Evolutionary conservation across 2,888 invertebrate genomes (phyloP), one percentile per base, ranked within the genome.

Genomic region (Drosophila acutilabella): DNA sequence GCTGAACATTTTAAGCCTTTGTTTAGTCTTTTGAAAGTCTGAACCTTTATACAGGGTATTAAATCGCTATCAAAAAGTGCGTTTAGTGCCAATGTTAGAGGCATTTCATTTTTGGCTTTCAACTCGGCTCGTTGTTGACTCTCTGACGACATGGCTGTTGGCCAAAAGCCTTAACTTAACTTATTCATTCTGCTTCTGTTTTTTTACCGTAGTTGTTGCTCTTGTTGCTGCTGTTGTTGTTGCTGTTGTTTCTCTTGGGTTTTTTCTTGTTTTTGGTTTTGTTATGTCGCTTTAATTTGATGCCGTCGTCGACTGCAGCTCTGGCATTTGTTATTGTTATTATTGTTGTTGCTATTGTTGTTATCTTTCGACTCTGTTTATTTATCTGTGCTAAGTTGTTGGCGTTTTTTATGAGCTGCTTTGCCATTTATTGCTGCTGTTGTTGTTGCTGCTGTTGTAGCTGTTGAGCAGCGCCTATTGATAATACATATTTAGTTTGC

Each of bases 401-500:
- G 67, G 23, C 50, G 59, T 45, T 67, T 56, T 65, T 57, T 41
- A 60, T 60, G 68, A 60, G 69, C 78, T 57, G 67, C 53, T 69
- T 75, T 76, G 77, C 57, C 60, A 58, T 65, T 79, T 71, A 62
- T 30, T 68, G 59, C 14, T 54, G 11, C 2, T 44, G 41, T 16
- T 57, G 42, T 18, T 58, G 10, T n/a, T 57, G 64, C 23, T 33
- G 51, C 52, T 51, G 51, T 45, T 44, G 41, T 62, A 40, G 56
- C 70, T 66, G 66, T 72, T 80, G 69, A 64, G 75, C 82, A 67
- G 82, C 78, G 74, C 69, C 86, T 82, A 82, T 88, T 80, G 80
- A 89, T 76, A 88, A 82, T 86, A 56, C 54, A 56, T 56, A 83
- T 80, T 89, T 73, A 61, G 71, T 67, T 85, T 80, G 82, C 88